Percentiles rank a stretch among this genome's conserved stretches.
phyloP scores from a whole-genome alignment of 2,113 vertebrate genomes.

The Tiliqua scincoides region DNA sequence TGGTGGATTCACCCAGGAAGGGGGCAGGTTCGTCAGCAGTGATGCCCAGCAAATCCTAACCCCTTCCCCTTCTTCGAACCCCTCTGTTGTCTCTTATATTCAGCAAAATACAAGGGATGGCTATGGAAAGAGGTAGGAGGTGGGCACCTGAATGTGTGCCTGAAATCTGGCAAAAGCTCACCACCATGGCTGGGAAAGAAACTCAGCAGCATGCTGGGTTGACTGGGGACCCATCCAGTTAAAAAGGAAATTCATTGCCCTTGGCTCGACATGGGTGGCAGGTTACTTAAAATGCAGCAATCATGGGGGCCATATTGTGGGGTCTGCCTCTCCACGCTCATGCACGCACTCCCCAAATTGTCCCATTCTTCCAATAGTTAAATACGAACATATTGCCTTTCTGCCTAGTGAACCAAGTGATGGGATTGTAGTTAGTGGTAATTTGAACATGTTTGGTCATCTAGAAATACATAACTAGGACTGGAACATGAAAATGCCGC shows the following conservation, averaged over 20 bases:
- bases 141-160: not conserved
- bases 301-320: not conserved
- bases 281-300: not conserved
- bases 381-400: constrained; percentile 71
- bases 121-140: too few relatives aligned
- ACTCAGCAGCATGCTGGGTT: too few relatives aligned
- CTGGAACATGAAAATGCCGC: constrained; percentile 81
- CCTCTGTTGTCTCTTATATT: too few relatives aligned
- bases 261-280: not conserved
- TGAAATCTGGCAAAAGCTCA: not conserved
- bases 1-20: too few relatives aligned
- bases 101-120: too few relatives aligned
- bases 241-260: not conserved
- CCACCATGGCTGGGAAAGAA: not conserved
- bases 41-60: too few relatives aligned
- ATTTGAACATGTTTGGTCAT: constrained; percentile 82
- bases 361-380: constrained; percentile 59
- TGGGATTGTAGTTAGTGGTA: constrained; percentile 79
- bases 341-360: not conserved
- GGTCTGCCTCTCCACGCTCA: not conserved
- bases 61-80: too few relatives aligned
- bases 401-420: constrained; percentile 79
- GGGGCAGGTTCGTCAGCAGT: too few relatives aligned
- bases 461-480: constrained; percentile 81
- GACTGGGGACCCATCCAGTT: not conserved